Conservation (phyloP, 1,140 invertebrate genomes). For the Nasonia vitripennis region DNA sequence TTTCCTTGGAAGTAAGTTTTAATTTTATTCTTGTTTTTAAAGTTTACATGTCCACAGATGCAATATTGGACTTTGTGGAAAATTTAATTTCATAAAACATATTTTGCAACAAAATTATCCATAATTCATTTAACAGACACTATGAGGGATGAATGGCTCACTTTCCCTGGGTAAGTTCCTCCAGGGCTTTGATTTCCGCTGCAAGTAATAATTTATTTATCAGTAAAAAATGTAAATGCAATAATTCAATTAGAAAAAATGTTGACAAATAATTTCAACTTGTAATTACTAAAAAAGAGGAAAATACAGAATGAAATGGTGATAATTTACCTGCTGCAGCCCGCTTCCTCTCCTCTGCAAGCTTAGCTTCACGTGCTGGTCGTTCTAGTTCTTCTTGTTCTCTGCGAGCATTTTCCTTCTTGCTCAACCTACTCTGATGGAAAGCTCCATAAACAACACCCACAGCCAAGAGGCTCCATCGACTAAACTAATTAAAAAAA, state of each 20-base stretch:
- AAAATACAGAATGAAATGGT: too few species aligned
- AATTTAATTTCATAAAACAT: slow-evolving; percentile 26
- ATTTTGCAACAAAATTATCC: slow-evolving; percentile 38
- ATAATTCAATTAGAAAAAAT: background rate
- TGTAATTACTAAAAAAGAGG: too few species aligned
- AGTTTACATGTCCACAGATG: background rate
- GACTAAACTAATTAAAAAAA: slow-evolving; percentile 77
- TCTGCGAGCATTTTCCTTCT: slow-evolving; percentile 79
- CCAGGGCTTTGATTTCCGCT: slow-evolving; percentile 31
- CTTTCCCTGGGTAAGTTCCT: background rate
- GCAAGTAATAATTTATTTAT: slow-evolving; percentile 38
- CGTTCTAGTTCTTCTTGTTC: slow-evolving; percentile 82
- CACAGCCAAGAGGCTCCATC: slow-evolving; percentile 82
- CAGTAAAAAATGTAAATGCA: background rate
- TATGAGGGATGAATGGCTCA: slow-evolving; percentile 20
- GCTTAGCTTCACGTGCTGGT: slow-evolving; percentile 80
- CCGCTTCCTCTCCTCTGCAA: slow-evolving; percentile 80
- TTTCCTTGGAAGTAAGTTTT: slow-evolving; percentile 32
- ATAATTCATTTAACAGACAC: slow-evolving; percentile 28
- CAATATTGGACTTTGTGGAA: slow-evolving; percentile 9
- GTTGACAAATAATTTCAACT: background rate
- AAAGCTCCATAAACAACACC: slow-evolving; percentile 83
- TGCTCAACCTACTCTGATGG: slow-evolving; percentile 81
- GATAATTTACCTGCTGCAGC: slow-evolving; percentile 72
- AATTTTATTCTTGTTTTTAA: slow-evolving; percentile 17